Percentiles rank a stretch among this genome's conserved stretches.
Conservation (phyloP, 2,888 invertebrate species). For the Amphipoea lucens region DNA sequence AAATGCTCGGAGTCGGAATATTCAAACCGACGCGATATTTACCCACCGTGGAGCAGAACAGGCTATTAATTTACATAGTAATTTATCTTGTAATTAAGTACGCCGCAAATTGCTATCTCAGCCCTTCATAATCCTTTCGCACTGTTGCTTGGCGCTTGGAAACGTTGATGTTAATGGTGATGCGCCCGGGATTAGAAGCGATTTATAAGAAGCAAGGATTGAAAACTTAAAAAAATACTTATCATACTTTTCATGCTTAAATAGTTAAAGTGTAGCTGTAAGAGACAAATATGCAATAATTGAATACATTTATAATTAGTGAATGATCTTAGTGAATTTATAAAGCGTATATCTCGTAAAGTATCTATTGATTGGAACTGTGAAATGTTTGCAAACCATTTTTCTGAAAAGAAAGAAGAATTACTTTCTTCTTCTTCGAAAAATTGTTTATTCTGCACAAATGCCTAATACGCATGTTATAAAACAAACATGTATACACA, state of each 20-base stretch:
- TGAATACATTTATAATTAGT: too few species aligned
- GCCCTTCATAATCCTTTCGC: conserved; percentile 90
- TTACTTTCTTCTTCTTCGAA: background rate
- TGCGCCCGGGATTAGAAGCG: conserved; percentile 48
- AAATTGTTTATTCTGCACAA: too few species aligned
- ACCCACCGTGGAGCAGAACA: conserved; percentile 61
- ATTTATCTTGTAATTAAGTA: conserved; percentile 90
- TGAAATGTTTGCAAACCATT: background rate
- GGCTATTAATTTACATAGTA: conserved; percentile 89
- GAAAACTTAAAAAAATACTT: too few species aligned
- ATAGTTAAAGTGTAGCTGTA: too few species aligned
- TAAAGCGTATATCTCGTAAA: background rate
- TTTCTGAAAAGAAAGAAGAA: background rate
- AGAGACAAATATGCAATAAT: too few species aligned
- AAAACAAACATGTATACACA: background rate
- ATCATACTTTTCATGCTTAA: too few species aligned
- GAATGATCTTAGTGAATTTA: too few species aligned
- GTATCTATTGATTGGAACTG: background rate
- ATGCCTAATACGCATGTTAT: background rate
- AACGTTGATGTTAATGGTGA: conserved; percentile 71
- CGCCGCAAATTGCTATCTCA: conserved; percentile 90
- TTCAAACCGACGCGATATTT: conserved; percentile 63
- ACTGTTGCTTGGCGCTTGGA: conserved; percentile 77
- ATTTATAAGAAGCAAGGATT: background rate
- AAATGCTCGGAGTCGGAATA: conserved; percentile 51